Evolutionary conservation across 2,888 invertebrate species (phyloP).

Genomic region (Ethmia dodecea): DNA sequence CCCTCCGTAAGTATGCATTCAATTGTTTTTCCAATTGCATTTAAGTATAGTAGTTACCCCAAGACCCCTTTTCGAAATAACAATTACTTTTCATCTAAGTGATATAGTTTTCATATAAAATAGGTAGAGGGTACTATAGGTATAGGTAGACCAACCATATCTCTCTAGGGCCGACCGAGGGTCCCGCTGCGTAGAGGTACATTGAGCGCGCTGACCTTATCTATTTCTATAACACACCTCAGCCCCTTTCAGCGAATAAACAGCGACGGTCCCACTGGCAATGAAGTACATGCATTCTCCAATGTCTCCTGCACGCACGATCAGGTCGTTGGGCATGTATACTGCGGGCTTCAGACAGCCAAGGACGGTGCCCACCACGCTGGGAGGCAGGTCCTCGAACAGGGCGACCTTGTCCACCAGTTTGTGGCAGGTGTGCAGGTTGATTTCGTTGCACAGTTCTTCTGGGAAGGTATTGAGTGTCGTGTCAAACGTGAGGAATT

Average conservation of each 20-base stretch:
- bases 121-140: no score
- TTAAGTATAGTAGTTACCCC: no score
- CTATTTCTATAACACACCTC: conserved; percentile 70
- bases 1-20: no score
- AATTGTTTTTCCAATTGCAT: no score
- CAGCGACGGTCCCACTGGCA: conserved; percentile 78
- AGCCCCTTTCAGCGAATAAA: conserved; percentile 77
- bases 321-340: conserved; percentile 78
- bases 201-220: no score
- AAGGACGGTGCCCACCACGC: conserved; percentile 70
- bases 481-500: no score
- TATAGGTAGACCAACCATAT: no score
- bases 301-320: conserved; percentile 73
- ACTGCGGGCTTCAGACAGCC: conserved; percentile 74
- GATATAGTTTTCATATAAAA: no score
- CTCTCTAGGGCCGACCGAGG: no score
- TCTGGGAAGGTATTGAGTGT: conserved; percentile 43
- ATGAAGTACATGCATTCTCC: conserved; percentile 82
- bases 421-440: conserved; percentile 70
- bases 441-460: conserved; percentile 71
- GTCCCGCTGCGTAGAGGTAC: no score
- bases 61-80: no score
- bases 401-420: conserved; percentile 74
- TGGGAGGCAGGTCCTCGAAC: conserved; percentile 68
- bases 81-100: no score